phyloP scores from a whole-genome alignment of 2,113 vertebrate genomes.

The Crocuta crocuta region DNA sequence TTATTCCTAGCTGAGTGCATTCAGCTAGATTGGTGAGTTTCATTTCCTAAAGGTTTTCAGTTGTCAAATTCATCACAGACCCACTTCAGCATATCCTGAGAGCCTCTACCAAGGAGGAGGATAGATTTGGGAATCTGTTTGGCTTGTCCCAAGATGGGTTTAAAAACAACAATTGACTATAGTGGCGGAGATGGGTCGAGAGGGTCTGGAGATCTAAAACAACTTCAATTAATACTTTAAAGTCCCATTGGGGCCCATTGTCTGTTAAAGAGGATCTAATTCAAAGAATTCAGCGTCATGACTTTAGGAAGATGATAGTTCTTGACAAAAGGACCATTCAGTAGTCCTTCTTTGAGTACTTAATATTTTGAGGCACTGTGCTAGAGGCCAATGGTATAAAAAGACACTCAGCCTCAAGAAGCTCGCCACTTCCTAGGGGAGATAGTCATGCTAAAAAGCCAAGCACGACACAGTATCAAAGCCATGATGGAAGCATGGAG shows the following conservation, averaged over 20 bases:
- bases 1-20: not conserved
- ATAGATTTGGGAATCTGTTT: not conserved
- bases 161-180: not conserved
- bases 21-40: not conserved
- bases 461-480: not conserved
- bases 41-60: not conserved
- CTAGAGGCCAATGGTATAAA: not conserved
- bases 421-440: not conserved
- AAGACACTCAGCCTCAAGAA: not conserved
- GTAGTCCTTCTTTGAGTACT: not conserved
- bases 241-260: not conserved
- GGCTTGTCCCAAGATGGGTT: not conserved
- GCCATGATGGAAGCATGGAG: not conserved
- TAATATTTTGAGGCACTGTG: not conserved
- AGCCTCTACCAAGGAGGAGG: not conserved
- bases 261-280: not conserved
- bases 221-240: not conserved
- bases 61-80: not conserved
- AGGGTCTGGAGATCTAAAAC: not conserved
- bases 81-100: not conserved
- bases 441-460: not conserved
- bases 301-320: not conserved
- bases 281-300: constrained; percentile 3
- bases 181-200: not conserved
- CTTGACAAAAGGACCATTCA: not conserved